Evolutionary conservation across 2,113 vertebrate genomes (phyloP).

Genomic region (Terrapene triunguis): DNA sequence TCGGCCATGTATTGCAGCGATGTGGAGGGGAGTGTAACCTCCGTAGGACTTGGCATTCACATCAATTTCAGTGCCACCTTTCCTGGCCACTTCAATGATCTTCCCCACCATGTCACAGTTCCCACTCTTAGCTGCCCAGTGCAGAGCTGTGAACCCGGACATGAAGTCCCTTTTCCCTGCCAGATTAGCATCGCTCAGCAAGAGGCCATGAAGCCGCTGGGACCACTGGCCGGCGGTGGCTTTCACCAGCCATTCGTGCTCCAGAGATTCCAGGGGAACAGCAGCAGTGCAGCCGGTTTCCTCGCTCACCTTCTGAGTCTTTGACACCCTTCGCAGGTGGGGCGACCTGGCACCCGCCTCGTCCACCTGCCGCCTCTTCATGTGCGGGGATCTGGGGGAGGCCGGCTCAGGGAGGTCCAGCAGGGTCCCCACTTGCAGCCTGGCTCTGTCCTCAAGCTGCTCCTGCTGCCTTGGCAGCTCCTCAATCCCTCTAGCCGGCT

Average conservation of each 20-base stretch:
- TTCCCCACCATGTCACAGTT: constrained; percentile 85
- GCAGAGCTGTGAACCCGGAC: constrained; percentile 92
- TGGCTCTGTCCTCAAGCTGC: not conserved
- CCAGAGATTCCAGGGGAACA: constrained; percentile 84
- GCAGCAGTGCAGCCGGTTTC: constrained; percentile 68
- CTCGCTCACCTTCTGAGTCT: constrained; percentile 73
- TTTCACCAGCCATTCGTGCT: constrained; percentile 91
- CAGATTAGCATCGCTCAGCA: constrained; percentile 86
- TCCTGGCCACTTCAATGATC: constrained; percentile 81
- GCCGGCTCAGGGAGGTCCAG: not conserved
- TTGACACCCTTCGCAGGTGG: constrained; percentile 50
- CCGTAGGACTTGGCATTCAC: constrained; percentile 86
- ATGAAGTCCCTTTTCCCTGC: constrained; percentile 91
- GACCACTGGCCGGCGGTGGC: constrained; percentile 87
- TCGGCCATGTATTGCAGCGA: constrained; percentile 89
- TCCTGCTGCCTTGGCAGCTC: not conserved
- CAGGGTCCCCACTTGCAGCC: not conserved
- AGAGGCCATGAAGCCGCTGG: constrained; percentile 87
- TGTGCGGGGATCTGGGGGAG: not conserved
- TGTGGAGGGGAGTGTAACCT: constrained; percentile 93
- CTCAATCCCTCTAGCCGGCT: constrained; percentile 4
- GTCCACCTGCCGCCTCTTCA: constrained; percentile 34
- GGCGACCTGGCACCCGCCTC: constrained; percentile 55
- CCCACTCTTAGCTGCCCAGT: constrained; percentile 94
- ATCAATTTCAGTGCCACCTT: constrained; percentile 75